Conservation (phyloP, 2,797 vertebrate genomes). For the Mionectes olivaceus region DNA sequence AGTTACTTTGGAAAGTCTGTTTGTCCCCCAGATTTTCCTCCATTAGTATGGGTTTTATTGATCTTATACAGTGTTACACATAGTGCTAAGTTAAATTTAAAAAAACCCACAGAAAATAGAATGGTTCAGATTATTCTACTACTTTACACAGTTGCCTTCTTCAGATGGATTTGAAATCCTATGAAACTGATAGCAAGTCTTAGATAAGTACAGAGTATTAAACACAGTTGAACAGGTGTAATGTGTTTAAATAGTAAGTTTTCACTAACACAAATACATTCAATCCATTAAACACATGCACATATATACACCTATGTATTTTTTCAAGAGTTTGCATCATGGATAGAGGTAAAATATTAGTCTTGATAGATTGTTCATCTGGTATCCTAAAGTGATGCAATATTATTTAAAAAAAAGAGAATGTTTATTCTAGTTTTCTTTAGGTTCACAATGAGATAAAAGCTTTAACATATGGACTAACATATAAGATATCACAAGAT, state of each 20-base stretch:
- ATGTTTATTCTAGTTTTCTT: not conserved
- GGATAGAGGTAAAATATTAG: not conserved
- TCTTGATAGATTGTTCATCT: not conserved
- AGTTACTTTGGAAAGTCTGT: not conserved
- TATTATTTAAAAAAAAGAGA: not conserved
- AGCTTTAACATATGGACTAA: not conserved
- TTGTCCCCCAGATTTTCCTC: not conserved
- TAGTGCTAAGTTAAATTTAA: not conserved
- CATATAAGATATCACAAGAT: not conserved
- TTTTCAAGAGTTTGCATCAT: not conserved
- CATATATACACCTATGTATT: rapidly evolving
- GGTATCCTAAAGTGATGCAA: not conserved
- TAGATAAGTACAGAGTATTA: not conserved
- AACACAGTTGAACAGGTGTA: not conserved
- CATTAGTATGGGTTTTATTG: not conserved
- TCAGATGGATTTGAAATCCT: not conserved
- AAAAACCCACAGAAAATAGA: not conserved
- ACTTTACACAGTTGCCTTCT: not conserved
- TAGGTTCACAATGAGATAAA: not conserved
- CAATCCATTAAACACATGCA: rapidly evolving
- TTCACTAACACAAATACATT: not conserved
- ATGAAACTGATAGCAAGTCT: not conserved
- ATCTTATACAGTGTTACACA: not conserved
- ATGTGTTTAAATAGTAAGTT: not conserved
- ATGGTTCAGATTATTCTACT: not conserved